Conservation (phyloP, 2,888 invertebrate species). For the Papilio elwesi region DNA sequence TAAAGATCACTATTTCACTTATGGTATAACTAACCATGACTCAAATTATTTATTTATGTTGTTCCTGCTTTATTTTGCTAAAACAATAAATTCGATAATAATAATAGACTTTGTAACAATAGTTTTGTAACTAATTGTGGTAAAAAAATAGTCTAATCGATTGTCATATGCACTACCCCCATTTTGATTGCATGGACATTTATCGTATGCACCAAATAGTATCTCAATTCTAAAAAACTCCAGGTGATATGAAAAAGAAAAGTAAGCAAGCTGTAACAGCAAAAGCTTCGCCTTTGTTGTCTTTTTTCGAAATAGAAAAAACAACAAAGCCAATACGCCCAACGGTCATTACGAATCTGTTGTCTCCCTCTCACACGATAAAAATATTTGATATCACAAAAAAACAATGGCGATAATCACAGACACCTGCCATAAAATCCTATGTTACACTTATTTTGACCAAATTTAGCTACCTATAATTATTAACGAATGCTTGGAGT, state of each 20-base stretch:
- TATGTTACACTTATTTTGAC: neutral
- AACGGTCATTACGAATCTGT: conserved; percentile 68
- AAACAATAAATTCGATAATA: too few relatives aligned
- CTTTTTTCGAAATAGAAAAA: conserved; percentile 50
- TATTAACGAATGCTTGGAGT: neutral
- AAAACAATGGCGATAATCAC: conserved; percentile 73
- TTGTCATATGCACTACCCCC: conserved; percentile 3
- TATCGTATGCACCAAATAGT: conserved; percentile 1
- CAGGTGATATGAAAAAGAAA: conserved; percentile 18
- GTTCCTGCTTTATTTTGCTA: too few relatives aligned
- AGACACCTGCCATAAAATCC: conserved; percentile 62
- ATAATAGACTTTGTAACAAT: neutral
- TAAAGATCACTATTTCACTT: too few relatives aligned
- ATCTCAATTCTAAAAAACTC: neutral
- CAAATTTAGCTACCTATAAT: conserved; percentile 37
- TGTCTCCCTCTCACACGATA: conserved; percentile 75
- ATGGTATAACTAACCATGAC: too few relatives aligned
- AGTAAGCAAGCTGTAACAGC: conserved; percentile 11
- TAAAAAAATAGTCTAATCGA: conserved; percentile 4
- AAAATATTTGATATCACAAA: conserved; percentile 73
- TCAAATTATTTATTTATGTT: too few relatives aligned
- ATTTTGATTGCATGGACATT: neutral
- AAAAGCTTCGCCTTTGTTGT: conserved; percentile 39
- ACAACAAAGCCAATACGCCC: conserved; percentile 69
- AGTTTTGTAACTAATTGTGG: neutral